Percentiles rank a stretch among this genome's conserved stretches.
Evolutionary conservation across 2,888 invertebrate species (phyloP).

Genomic region (Netelia inedita): DNA sequence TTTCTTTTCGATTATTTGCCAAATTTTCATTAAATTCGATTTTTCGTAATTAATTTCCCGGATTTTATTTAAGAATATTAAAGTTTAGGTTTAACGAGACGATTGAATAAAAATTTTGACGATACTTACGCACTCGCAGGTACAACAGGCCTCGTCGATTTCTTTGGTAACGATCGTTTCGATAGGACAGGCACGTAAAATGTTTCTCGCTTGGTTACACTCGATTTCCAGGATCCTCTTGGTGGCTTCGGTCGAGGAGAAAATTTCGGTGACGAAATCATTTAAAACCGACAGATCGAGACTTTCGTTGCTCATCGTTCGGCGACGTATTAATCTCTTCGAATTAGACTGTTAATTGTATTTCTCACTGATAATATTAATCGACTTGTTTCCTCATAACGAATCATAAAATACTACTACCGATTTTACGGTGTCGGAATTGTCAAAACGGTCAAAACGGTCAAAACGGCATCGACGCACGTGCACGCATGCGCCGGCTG

Average conservation of each 20-base stretch:
- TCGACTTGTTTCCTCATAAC: slow-evolving; percentile 49
- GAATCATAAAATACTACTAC: too few species aligned
- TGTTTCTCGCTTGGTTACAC: slow-evolving; percentile 80
- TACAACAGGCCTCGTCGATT: slow-evolving; percentile 75
- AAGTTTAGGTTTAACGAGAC: too few species aligned
- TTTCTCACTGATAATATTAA: slow-evolving; percentile 77
- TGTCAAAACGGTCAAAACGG: too few species aligned
- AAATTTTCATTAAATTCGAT: not conserved
- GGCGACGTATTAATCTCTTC: too few species aligned
- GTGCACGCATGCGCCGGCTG: too few species aligned
- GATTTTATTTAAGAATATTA: too few species aligned
- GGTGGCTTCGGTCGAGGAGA: slow-evolving; percentile 76
- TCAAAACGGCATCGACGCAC: too few species aligned
- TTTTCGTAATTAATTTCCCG: too few species aligned
- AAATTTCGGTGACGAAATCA: slow-evolving; percentile 72
- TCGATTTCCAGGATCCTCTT: slow-evolving; percentile 76
- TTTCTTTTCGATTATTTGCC: slow-evolving; percentile 33
- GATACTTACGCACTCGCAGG: slow-evolving; percentile 78
- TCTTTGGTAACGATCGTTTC: slow-evolving; percentile 73
- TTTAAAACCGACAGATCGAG: slow-evolving; percentile 72
- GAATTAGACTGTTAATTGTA: not conserved
- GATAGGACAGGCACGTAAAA: slow-evolving; percentile 79
- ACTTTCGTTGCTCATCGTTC: slow-evolving; percentile 8
- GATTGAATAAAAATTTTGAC: too few species aligned
- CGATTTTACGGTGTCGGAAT: too few species aligned